A percentile compares a stretch with the other conserved stretches of the same genome.
phyloP scores from a whole-genome alignment of 1,140 invertebrate genomes.

The Penaeus indicus region DNA sequence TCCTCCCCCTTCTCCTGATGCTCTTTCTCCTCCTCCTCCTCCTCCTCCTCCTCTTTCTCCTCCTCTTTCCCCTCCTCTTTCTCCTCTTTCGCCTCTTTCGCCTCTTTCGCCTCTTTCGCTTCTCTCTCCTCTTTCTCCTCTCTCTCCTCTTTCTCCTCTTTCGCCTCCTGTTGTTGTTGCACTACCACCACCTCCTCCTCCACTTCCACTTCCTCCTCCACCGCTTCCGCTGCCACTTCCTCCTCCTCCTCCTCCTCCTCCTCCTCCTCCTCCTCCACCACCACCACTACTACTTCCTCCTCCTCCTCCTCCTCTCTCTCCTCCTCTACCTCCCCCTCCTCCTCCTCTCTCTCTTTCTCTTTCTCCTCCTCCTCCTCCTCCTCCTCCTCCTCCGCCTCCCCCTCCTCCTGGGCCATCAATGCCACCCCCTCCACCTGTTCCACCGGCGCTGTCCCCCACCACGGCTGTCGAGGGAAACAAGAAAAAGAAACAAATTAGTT shows the following conservation, averaged over 20 bases:
- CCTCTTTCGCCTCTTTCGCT: not conserved
- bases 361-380: not conserved
- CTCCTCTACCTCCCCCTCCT: not conserved
- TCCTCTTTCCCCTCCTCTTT: not conserved
- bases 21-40: not conserved
- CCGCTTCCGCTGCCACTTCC: not conserved
- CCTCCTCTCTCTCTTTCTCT: not conserved
- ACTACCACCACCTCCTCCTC: not conserved
- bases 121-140: not conserved
- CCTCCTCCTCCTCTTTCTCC: too few species aligned
- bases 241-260: not conserved
- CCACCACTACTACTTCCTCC: not conserved
- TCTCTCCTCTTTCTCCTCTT: slow-evolving; percentile 14
- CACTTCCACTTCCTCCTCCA: not conserved
- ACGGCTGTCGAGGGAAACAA: not conserved
- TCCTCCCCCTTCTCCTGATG: slow-evolving; percentile 5
- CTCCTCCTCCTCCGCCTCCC: too few species aligned
- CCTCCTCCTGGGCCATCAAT: too few species aligned
- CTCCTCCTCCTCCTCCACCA: not conserved
- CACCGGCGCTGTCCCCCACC: not conserved
- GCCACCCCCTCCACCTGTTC: not conserved
- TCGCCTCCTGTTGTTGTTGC: not conserved
- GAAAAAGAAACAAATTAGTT: not conserved
- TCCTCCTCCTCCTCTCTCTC: too few species aligned
- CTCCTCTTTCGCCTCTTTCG: too few species aligned